phyloP scores from a whole-genome alignment of 2,113 vertebrate species.

The Elephas maximus region DNA sequence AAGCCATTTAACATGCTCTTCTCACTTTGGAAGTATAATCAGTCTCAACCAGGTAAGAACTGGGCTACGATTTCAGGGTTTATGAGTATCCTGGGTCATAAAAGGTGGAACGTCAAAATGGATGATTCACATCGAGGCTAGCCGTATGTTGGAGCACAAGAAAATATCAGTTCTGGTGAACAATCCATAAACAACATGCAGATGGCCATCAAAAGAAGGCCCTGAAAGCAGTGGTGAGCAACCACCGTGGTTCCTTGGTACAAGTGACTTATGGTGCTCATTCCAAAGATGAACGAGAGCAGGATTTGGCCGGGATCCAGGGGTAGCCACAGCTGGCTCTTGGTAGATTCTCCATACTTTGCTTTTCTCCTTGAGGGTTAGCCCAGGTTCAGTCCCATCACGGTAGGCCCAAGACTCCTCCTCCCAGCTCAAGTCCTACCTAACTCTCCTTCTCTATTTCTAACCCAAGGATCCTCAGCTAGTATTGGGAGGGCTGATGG shows the following conservation, averaged over 20 bases:
- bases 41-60: neutral
- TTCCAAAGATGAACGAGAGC: neutral
- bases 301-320: neutral
- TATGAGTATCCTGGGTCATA: neutral
- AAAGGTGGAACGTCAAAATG: neutral
- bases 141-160: too few species aligned
- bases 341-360: neutral
- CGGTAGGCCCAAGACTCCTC: neutral
- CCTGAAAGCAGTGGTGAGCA: rapidly evolving
- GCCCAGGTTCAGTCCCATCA: neutral
- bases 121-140: neutral
- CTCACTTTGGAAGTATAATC: neutral
- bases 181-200: neutral
- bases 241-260: rapidly evolving
- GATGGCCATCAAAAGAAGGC: neutral
- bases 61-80: neutral
- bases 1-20: neutral
- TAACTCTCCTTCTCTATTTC: neutral
- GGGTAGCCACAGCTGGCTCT: neutral
- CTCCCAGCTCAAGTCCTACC: neutral
- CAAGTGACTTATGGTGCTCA: neutral
- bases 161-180: rapidly evolving
- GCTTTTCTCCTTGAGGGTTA: neutral
- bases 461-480: neutral
- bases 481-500: neutral